phyloP scores from a whole-genome alignment of 2,888 invertebrate species.

The Horisme vitalbata region DNA sequence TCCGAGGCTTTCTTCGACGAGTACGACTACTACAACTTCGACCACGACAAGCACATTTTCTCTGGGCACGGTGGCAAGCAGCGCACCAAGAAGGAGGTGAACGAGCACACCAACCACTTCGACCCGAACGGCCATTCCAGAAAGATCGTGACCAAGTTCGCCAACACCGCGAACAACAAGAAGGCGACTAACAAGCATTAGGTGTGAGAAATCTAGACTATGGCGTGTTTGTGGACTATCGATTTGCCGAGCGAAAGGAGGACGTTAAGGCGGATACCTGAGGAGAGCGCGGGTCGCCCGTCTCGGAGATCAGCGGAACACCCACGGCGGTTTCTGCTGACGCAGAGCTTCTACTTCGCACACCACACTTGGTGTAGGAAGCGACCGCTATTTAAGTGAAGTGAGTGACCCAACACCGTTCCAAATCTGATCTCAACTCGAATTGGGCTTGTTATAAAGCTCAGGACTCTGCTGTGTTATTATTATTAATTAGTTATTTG shows the following conservation, averaged over 20 bases:
- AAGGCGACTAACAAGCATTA: constrained; percentile 76
- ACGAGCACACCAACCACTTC: constrained; percentile 94
- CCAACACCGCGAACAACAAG: constrained; percentile 92
- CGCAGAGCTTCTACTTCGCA: constrained; percentile 64
- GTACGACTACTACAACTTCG: constrained; percentile 97
- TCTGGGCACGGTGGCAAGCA: constrained; percentile 95
- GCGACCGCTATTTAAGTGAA: constrained; percentile 44
- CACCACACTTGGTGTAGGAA: constrained; percentile 51
- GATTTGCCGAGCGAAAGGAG: constrained; percentile 74
- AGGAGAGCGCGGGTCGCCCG: constrained; percentile 61
- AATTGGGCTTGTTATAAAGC: constrained; percentile 76
- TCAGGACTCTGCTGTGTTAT: constrained; percentile 73
- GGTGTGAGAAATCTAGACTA: constrained; percentile 47
- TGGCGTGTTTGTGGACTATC: constrained; percentile 69
- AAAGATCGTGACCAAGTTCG: constrained; percentile 93
- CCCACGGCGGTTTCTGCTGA: constrained; percentile 67
- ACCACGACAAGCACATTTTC: constrained; percentile 94
- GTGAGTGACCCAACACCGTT: constrained; percentile 64
- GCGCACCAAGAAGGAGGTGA: constrained; percentile 93
- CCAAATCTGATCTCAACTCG: constrained; percentile 72
- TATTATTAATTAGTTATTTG: constrained; percentile 74
- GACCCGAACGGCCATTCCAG: constrained; percentile 97
- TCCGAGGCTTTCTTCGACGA: constrained; percentile 93
- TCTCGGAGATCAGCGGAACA: constrained; percentile 77
- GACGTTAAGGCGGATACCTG: constrained; percentile 71